Evolutionary conservation across 2,797 vertebrate species (phyloP).

Genomic region (Malacoctenus gilli): DNA sequence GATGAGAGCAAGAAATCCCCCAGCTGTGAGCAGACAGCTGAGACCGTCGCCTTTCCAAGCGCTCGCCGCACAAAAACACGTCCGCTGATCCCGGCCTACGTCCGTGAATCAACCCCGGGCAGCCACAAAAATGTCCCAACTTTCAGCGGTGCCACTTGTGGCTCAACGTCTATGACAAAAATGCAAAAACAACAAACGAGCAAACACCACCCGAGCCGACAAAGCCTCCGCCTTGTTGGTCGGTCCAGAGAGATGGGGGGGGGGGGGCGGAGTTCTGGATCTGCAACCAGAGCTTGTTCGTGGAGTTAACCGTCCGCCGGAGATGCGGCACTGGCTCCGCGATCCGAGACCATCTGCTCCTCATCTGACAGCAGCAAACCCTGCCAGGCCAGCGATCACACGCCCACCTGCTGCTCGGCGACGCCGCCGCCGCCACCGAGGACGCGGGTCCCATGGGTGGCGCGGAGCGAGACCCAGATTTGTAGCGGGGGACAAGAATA

Average conservation of each 20-base stretch:
- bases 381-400: conserved; percentile 48
- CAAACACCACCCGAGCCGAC: conserved; percentile 23
- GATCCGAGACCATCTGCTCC: conserved; percentile 61
- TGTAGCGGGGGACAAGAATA: conserved; percentile 50
- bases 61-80: not conserved
- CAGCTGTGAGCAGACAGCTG: conserved; percentile 13
- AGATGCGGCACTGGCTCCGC: conserved; percentile 36
- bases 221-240: conserved; percentile 18
- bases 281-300: conserved; percentile 8
- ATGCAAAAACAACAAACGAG: conserved; percentile 28
- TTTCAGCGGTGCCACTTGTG: conserved; percentile 7
- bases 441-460: conserved; percentile 37
- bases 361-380: conserved; percentile 50
- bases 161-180: conserved; percentile 19
- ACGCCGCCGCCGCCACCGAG: conserved; percentile 31
- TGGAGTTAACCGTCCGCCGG: conserved; percentile 15
- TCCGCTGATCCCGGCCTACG: not conserved
- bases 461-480: conserved; percentile 33
- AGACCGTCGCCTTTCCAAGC: not conserved
- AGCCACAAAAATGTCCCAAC: conserved; percentile 16
- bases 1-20: conserved; percentile 16
- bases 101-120: conserved; percentile 1
- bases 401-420: conserved; percentile 57
- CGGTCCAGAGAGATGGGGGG: conserved; percentile 5
- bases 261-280: conserved; percentile 1